phyloP scores from a whole-genome alignment of 1,140 invertebrate genomes.

The Heliconius nattereri region DNA sequence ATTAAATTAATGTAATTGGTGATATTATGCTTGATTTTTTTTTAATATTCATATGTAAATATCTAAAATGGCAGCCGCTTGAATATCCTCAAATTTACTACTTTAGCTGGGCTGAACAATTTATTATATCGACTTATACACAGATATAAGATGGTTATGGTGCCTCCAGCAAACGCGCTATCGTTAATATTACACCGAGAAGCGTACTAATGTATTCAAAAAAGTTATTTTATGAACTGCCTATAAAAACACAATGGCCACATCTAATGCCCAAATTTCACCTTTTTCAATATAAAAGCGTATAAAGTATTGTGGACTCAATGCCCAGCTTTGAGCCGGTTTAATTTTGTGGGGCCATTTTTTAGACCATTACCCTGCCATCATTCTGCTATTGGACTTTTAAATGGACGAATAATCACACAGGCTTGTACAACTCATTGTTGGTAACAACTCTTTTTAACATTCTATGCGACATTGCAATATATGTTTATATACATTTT shows the following conservation, averaged over 20 bases:
- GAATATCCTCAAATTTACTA: background rate
- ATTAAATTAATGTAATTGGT: too few relatives aligned
- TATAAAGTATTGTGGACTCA: conserved; percentile 48
- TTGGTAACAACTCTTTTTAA: conserved; percentile 6
- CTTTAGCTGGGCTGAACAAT: background rate
- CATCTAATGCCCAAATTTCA: conserved; percentile 58
- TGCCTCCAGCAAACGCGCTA: background rate
- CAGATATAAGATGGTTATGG: conserved; percentile 7
- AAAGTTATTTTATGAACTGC: conserved; percentile 63
- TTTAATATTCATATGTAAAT: too few relatives aligned
- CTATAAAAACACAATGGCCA: conserved; percentile 67
- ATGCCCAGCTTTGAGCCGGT: conserved; percentile 44
- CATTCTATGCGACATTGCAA: background rate
- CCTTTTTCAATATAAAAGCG: conserved; percentile 58
- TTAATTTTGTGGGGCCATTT: conserved; percentile 57
- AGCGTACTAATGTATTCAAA: conserved; percentile 54
- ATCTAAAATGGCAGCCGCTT: too few relatives aligned
- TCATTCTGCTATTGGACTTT: conserved; percentile 28
- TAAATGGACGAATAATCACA: conserved; percentile 30
- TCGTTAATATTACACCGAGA: conserved; percentile 46
- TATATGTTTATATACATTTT: background rate
- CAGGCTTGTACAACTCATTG: conserved; percentile 15
- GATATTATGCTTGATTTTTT: too few relatives aligned
- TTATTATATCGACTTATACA: background rate
- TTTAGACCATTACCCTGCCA: conserved; percentile 45